phyloP scores from a whole-genome alignment of 2,888 invertebrate species.

The Papilio gigon region DNA sequence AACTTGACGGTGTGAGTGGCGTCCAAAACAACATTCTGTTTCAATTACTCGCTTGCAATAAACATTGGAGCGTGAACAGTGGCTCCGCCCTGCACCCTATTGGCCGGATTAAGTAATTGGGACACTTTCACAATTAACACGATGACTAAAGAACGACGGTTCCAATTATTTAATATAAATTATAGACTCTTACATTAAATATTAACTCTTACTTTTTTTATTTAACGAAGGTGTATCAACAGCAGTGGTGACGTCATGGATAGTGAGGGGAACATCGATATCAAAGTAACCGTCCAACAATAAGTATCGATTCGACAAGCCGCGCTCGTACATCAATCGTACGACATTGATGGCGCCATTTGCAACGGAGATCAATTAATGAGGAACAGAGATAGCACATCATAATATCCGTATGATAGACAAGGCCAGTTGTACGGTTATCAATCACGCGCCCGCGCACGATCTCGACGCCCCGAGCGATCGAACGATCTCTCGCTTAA shows the following conservation, averaged over 20 bases:
- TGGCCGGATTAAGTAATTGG: constrained; percentile 38
- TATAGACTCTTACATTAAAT: neutral
- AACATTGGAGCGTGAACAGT: constrained; percentile 34
- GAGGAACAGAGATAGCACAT: constrained; percentile 59
- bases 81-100: constrained; percentile 31
- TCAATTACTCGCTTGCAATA: constrained; percentile 38
- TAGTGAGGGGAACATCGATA: constrained; percentile 18
- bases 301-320: constrained; percentile 71
- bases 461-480: constrained; percentile 73
- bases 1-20: constrained; percentile 33
- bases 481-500: constrained; percentile 74
- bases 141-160: neutral
- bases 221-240: too few species aligned
- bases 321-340: constrained; percentile 67
- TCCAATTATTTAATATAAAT: neutral
- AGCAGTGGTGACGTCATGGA: neutral
- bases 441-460: constrained; percentile 80
- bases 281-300: constrained; percentile 51
- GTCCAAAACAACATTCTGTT: constrained; percentile 28
- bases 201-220: too few species aligned
- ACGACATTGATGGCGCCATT: constrained; percentile 77
- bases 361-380: constrained; percentile 77
- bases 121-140: constrained; percentile 21
- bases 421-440: constrained; percentile 65
- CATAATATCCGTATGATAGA: constrained; percentile 47